Evolutionary conservation across 2,113 vertebrate species (phyloP), one percentile per base, ranked within the genome.

Genomic region (Bungarus multicinctus): DNA sequence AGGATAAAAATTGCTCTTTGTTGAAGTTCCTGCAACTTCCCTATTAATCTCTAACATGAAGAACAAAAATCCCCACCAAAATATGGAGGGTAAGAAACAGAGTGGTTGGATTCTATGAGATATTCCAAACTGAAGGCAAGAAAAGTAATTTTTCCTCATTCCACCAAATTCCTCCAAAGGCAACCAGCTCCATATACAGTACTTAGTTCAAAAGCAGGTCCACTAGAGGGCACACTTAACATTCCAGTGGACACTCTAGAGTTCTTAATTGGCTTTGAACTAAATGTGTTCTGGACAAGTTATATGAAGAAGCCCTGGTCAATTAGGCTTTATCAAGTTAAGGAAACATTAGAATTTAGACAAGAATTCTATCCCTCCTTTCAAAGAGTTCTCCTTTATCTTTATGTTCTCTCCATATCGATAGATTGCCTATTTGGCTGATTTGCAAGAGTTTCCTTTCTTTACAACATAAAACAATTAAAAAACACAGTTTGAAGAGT

Each of bases 351-450:
- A 89, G 52, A n/a, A 53, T 58, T 91, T 18, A 3, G 18, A 92
- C 92, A 58, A 43, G 34, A 69, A 69, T 43, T 11, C 34, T 64
- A 64, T 85, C 89, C 54, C 53, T 12, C 4, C 47, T 90, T 39
- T 87, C 10, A 45, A 0, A 20, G 9, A 74, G 50, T 2, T 4
- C 6, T 52, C 90, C 54, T 23, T 90, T 58, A 0, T 0, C 14
- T 34, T 11, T 47, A 1, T 11, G 0, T 18, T 87, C 90, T 1
- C 43, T 2, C 43, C 43, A 88, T 93, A 58, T n/a, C 34, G 52
- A 20, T 10, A 57, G 5, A 9, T 53, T 57, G 93, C 27, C 14
- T 20, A 3, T 39, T 34, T 57, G 93, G 54, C 50, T 89, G 54
- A 87, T 92, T 85, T 20, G 57, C 60, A 3, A 58, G 50, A 58